Evolutionary conservation across 2,888 invertebrate genomes (phyloP).

Genomic region (Ennomos quercinarius): DNA sequence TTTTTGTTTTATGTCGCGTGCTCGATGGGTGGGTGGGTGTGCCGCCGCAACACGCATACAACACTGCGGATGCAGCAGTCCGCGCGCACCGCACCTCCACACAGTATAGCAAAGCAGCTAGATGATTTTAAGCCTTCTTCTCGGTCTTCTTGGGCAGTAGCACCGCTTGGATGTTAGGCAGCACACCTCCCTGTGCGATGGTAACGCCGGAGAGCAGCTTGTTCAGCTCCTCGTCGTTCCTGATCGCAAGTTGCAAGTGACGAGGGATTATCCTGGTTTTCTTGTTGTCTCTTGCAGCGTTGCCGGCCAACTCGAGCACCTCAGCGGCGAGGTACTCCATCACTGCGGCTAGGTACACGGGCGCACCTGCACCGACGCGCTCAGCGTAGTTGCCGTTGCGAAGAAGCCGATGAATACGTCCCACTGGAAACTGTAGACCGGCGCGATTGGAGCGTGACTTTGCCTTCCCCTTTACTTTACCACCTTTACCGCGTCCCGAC

Average conservation of each 20-base stretch:
- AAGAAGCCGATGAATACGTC: constrained; percentile 70
- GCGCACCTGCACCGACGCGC: constrained; percentile 54
- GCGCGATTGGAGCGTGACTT: constrained; percentile 75
- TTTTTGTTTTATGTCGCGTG: no score
- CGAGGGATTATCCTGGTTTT: constrained; percentile 88
- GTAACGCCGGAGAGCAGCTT: constrained; percentile 91
- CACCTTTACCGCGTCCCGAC: constrained; percentile 51
- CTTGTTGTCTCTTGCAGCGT: constrained; percentile 89
- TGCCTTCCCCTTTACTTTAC: constrained; percentile 64
- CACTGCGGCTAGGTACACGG: constrained; percentile 84
- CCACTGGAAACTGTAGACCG: constrained; percentile 84
- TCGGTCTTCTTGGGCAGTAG: constrained; percentile 66
- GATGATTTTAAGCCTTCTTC: constrained; percentile 76
- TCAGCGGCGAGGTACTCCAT: constrained; percentile 87
- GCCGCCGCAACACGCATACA: no score
- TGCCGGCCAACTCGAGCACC: constrained; percentile 50
- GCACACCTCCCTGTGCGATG: constrained; percentile 93
- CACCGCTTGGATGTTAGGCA: constrained; percentile 90
- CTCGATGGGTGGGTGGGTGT: no score
- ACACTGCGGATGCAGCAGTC: no score
- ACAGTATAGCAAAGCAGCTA: no score
- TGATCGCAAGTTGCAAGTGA: constrained; percentile 90
- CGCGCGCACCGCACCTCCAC: no score
- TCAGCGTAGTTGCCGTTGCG: constrained; percentile 86
- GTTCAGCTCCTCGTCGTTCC: constrained; percentile 92